A percentile compares a stretch with the other conserved stretches of the same genome.
Evolutionary conservation across 2,888 invertebrate species (phyloP).

Genomic region (Conistra vaccinii): DNA sequence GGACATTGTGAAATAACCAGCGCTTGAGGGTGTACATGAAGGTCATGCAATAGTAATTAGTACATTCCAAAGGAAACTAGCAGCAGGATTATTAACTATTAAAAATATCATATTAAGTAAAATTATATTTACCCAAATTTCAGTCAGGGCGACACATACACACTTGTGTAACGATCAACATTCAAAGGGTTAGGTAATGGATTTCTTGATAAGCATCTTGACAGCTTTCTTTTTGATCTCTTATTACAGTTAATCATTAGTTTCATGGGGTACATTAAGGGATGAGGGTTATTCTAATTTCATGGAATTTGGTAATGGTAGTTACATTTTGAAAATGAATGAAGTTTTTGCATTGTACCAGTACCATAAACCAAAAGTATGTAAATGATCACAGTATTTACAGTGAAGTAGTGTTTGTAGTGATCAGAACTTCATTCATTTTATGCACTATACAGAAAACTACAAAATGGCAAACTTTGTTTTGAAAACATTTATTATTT

Average conservation of each 20-base stretch:
- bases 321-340: constrained; percentile 68
- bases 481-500: constrained; percentile 89
- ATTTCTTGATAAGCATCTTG: constrained; percentile 89
- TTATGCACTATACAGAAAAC: constrained; percentile 72
- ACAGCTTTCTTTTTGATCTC: constrained; percentile 86
- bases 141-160: constrained; percentile 89
- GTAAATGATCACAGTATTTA: constrained; percentile 15
- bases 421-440: constrained; percentile 71
- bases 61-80: constrained; percentile 88
- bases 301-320: constrained; percentile 61
- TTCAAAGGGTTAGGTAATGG: constrained; percentile 79
- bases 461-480: constrained; percentile 75
- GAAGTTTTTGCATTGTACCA: constrained; percentile 57
- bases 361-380: constrained; percentile 19
- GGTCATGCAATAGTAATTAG: constrained; percentile 87
- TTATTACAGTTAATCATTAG: constrained; percentile 68
- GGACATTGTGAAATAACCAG: constrained; percentile 77
- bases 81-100: constrained; percentile 86
- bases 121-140: constrained; percentile 89
- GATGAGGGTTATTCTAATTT: constrained; percentile 65
- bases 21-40: constrained; percentile 82
- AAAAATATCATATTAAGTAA: constrained; percentile 84
- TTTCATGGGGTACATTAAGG: constrained; percentile 62
- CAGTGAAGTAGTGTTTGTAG: constrained; percentile 9
- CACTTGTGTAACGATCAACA: constrained; percentile 85